Conservation (phyloP, 2,797 vertebrate genomes). For the Xerus rutilus region DNA sequence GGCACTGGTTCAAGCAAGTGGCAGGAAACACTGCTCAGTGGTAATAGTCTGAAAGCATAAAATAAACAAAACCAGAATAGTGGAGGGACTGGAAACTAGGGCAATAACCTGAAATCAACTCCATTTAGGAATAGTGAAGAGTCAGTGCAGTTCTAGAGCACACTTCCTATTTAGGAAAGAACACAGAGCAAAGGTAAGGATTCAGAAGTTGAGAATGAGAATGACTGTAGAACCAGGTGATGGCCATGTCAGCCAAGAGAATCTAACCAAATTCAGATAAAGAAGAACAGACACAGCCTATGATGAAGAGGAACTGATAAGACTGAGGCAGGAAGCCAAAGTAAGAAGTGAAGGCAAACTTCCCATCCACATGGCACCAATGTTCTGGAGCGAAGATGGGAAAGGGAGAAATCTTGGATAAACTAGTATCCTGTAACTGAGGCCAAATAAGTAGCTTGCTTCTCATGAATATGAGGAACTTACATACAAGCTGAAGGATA, state of each 20-base stretch:
- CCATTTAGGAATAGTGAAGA: background rate
- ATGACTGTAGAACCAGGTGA: background rate
- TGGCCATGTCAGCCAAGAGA: background rate
- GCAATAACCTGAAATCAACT: background rate
- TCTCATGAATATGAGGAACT: background rate
- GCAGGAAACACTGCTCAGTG: background rate
- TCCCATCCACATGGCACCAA: background rate
- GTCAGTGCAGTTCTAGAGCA: background rate
- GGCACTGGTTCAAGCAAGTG: background rate
- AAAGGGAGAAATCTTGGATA: background rate
- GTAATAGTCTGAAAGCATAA: background rate
- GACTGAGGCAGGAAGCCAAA: background rate
- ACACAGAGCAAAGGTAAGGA: background rate
- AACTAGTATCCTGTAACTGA: conserved; percentile 10
- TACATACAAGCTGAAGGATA: background rate
- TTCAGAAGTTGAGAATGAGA: background rate
- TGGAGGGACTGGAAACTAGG: background rate
- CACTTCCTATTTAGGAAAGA: conserved; percentile 3
- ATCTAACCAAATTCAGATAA: background rate
- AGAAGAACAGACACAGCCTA: background rate
- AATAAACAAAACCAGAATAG: background rate
- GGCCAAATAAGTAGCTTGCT: background rate
- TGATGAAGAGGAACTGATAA: background rate
- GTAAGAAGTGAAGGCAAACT: background rate
- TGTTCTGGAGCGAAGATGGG: background rate